Evolutionary conservation across 2,797 vertebrate species (phyloP).

Genomic region (Luscinia megarhynchos): DNA sequence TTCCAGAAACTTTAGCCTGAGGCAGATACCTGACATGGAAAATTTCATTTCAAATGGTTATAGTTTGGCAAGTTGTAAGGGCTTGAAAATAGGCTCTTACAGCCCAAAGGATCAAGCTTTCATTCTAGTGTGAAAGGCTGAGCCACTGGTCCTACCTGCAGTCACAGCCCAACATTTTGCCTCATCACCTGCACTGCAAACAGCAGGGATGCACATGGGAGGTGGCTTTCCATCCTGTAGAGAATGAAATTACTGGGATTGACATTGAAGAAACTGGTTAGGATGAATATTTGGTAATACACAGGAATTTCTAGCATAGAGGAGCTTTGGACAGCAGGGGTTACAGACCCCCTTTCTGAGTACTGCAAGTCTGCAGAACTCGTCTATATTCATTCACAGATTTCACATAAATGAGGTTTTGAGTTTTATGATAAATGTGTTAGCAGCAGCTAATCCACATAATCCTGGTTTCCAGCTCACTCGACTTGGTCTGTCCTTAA

Average conservation of each 20-base stretch:
- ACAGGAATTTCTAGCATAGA: not conserved
- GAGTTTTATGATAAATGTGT: not conserved
- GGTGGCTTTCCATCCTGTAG: not conserved
- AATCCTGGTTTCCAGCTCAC: not conserved
- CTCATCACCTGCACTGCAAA: not conserved
- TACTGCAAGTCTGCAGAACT: not conserved
- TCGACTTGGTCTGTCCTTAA: not conserved
- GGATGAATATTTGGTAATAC: not conserved
- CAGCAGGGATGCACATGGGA: too few species aligned
- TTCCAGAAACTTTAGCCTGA: conserved; percentile 57
- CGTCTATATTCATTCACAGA: not conserved
- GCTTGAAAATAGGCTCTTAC: not conserved
- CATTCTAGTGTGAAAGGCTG: not conserved
- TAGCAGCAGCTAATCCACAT: not conserved
- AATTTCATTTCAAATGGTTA: conserved; percentile 63
- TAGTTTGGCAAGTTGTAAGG: not conserved
- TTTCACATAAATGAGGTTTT: not conserved
- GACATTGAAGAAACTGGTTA: not conserved
- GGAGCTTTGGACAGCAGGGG: fast-evolving
- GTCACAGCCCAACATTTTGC: not conserved
- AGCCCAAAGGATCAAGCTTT: not conserved
- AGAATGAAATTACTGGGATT: not conserved
- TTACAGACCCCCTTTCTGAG: not conserved
- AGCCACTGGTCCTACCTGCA: not conserved
- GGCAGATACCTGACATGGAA: conserved; percentile 69